phyloP scores from a whole-genome alignment of 2,113 vertebrate species.

The Melanerpes formicivorus region DNA sequence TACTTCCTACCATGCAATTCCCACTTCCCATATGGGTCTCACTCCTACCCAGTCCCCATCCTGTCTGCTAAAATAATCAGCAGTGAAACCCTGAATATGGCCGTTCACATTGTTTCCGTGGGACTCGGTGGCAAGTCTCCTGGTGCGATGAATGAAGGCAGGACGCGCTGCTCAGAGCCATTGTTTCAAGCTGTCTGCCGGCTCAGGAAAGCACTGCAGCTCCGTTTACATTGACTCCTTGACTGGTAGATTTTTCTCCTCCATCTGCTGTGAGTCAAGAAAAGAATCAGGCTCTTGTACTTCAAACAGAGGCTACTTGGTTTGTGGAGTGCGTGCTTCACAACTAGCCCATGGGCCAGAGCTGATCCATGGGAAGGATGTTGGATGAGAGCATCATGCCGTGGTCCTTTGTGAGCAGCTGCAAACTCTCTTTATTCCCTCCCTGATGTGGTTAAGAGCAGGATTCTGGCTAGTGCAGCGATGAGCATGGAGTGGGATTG shows the following conservation, averaged over 20 bases:
- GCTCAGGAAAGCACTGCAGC: slow-evolving; percentile 49
- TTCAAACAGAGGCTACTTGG: not conserved
- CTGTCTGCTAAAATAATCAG: slow-evolving; percentile 73
- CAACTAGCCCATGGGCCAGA: not conserved
- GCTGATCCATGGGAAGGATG: not conserved
- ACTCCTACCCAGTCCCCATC: slow-evolving; percentile 65
- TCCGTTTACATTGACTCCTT: not conserved
- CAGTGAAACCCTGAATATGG: slow-evolving; percentile 57
- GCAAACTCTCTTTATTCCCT: not conserved
- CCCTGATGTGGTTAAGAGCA: not conserved
- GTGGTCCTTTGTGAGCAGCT: not conserved
- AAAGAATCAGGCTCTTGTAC: not conserved
- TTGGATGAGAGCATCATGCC: not conserved
- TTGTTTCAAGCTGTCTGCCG: slow-evolving; percentile 58
- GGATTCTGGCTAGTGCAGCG: not conserved
- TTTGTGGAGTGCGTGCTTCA: not conserved
- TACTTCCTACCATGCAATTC: slow-evolving; percentile 69
- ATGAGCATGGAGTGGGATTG: not conserved
- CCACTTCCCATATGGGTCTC: slow-evolving; percentile 61
- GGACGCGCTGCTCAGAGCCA: slow-evolving; percentile 44
- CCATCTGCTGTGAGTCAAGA: not conserved
- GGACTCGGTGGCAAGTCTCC: slow-evolving; percentile 40
- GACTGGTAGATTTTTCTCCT: slow-evolving; percentile 31
- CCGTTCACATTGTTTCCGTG: slow-evolving; percentile 59
- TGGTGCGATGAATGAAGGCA: slow-evolving; percentile 69